Percentiles rank a stretch among this genome's conserved stretches.
These are phyloP conservation scores for Rhagium mordax DNA, from an alignment of 2,888 invertebrate species.

Conservation along the genomic window DNA sequence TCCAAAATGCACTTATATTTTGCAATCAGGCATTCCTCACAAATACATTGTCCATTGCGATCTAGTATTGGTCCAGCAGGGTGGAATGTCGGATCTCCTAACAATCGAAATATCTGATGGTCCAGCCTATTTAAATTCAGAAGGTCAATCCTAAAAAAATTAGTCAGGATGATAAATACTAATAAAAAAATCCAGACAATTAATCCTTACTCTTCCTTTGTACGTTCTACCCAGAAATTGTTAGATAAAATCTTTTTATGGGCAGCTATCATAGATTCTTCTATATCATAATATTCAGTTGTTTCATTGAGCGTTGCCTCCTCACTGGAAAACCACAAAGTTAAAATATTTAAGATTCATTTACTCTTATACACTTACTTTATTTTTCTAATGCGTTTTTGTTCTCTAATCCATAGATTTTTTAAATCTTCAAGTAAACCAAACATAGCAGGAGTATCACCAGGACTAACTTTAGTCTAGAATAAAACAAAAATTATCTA, in stretches of 20 bases:
- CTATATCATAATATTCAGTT: slow-evolving; percentile 51
- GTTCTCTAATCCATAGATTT: slow-evolving; percentile 54
- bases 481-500: not conserved
- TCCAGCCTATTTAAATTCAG: slow-evolving; percentile 61
- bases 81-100: slow-evolving; percentile 59
- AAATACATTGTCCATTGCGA: slow-evolving; percentile 64
- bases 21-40: slow-evolving; percentile 65
- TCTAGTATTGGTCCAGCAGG: slow-evolving; percentile 62
- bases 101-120: slow-evolving; percentile 62
- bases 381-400: slow-evolving; percentile 48
- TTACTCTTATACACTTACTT: slow-evolving; percentile 48
- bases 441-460: slow-evolving; percentile 54
- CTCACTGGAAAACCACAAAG: slow-evolving; percentile 48
- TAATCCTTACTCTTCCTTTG: slow-evolving; percentile 60
- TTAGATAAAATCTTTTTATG: slow-evolving; percentile 63
- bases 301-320: slow-evolving; percentile 49
- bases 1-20: slow-evolving; percentile 59
- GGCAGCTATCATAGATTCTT: slow-evolving; percentile 54
- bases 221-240: slow-evolving; percentile 65
- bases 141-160: slow-evolving; percentile 57
- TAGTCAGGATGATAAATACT: slow-evolving; percentile 13
- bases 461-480: slow-evolving; percentile 52
- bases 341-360: not conserved
- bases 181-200: too few species aligned
- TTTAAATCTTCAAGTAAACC: slow-evolving; percentile 51